phyloP scores from a whole-genome alignment of 2,797 vertebrate species.

The Alauda arvensis region DNA sequence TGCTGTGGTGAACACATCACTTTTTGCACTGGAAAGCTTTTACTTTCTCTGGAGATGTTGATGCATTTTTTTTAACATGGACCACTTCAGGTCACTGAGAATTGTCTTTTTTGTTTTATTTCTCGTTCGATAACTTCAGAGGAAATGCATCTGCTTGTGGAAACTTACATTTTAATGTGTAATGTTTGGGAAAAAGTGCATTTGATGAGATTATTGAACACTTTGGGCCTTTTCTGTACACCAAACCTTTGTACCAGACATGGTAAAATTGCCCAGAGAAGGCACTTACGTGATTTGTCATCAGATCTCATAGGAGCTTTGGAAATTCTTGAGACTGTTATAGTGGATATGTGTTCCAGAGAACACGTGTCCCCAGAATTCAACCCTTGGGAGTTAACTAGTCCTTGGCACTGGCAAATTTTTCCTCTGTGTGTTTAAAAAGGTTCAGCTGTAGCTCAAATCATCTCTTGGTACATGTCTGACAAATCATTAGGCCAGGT shows the following conservation, averaged over 20 bases:
- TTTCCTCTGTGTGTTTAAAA: background rate
- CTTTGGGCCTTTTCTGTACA: background rate
- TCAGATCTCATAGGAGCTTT: background rate
- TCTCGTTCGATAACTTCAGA: background rate
- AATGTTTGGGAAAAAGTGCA: background rate
- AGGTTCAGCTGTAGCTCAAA: background rate
- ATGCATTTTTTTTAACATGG: rapidly evolving
- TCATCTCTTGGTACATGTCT: background rate
- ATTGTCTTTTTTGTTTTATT: background rate
- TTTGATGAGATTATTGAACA: background rate
- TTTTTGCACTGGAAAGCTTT: background rate
- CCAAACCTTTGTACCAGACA: background rate
- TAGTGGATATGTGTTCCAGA: background rate
- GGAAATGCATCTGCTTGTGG: background rate
- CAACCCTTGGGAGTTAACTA: background rate
- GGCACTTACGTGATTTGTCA: background rate
- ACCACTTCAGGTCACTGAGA: background rate
- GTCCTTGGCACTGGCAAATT: background rate
- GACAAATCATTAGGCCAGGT: background rate
- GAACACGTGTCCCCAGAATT: background rate
- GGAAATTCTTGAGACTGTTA: background rate
- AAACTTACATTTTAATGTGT: background rate
- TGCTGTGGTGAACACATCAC: rapidly evolving
- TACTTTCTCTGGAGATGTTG: background rate
- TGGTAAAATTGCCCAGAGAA: background rate